phyloP scores from a whole-genome alignment of 2,113 vertebrate species.

The Trochalopteron elliotii region DNA sequence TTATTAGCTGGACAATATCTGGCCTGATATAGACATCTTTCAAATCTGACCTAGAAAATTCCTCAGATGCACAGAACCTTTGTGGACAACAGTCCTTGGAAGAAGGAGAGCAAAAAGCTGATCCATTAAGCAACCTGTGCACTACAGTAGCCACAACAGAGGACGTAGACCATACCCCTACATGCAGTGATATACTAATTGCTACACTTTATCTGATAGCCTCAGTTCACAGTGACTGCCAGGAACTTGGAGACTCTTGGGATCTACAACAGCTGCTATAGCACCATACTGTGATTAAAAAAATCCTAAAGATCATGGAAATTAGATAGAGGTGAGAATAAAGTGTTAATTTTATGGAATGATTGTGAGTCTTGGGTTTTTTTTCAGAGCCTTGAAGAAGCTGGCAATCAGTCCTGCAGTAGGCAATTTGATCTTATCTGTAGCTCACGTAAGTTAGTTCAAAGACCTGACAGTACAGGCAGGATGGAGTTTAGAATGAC shows the following conservation, averaged over 20 bases:
- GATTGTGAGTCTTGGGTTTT: fast-evolving
- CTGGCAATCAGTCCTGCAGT: background rate
- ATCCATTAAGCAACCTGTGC: background rate
- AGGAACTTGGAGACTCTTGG: background rate
- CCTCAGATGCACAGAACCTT: background rate
- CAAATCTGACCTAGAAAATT: background rate
- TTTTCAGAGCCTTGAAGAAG: background rate
- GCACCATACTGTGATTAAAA: background rate
- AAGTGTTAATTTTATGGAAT: background rate
- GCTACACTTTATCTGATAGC: background rate
- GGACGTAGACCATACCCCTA: fast-evolving
- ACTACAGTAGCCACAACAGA: background rate
- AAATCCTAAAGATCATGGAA: background rate
- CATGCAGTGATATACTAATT: background rate
- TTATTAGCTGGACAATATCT: background rate
- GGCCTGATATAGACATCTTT: background rate
- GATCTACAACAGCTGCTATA: fast-evolving
- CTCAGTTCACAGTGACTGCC: background rate
- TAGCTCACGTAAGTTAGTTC: background rate
- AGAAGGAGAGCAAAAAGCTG: background rate
- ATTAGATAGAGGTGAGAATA: background rate
- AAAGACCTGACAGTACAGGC: background rate
- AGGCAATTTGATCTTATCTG: background rate
- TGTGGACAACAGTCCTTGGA: background rate
- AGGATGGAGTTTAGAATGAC: background rate